A percentile compares a stretch with the other conserved stretches of the same genome.
Conservation (phyloP, 1,140 invertebrate genomes). For the Pristionchus pacificus region DNA sequence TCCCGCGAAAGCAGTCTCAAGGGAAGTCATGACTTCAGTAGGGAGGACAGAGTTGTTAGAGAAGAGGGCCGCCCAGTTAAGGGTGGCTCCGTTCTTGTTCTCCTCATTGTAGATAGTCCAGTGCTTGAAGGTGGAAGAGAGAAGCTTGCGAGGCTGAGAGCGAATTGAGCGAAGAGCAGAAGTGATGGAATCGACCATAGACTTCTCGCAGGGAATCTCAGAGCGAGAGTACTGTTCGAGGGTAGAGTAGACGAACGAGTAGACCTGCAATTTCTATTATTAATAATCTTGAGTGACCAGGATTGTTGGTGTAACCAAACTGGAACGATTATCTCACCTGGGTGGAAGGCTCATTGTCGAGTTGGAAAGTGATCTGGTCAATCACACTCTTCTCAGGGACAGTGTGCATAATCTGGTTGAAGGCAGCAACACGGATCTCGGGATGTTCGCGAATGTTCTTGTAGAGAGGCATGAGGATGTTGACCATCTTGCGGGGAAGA, state of each 20-base stretch:
- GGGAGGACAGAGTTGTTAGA: slow-evolving; percentile 32
- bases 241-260: slow-evolving; percentile 41
- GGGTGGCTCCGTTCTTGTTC: slow-evolving; percentile 18
- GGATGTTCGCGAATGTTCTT: slow-evolving; percentile 43
- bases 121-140: slow-evolving; percentile 38
- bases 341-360: slow-evolving; percentile 36
- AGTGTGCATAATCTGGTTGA: slow-evolving; percentile 42
- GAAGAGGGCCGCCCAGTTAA: slow-evolving; percentile 46
- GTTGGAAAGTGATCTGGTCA: slow-evolving; percentile 43
- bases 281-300: slow-evolving; percentile 36
- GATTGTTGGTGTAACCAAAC: slow-evolving; percentile 41
- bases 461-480: slow-evolving; percentile 47
- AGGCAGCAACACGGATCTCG: slow-evolving; percentile 46
- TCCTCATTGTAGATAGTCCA: slow-evolving; percentile 21
- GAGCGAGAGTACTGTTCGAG: slow-evolving; percentile 40
- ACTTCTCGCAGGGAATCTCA: slow-evolving; percentile 34
- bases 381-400: slow-evolving; percentile 37
- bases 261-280: slow-evolving; percentile 50
- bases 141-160: slow-evolving; percentile 28
- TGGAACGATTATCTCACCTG: too few relatives aligned
- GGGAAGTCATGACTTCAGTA: slow-evolving; percentile 30
- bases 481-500: slow-evolving; percentile 46
- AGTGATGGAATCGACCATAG: slow-evolving; percentile 20
- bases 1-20: slow-evolving; percentile 42
- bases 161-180: slow-evolving; percentile 23